These are phyloP conservation scores for Sebastes steindachneri DNA, from an alignment of 2,797 vertebrate species.

Conservation along the genomic window DNA sequence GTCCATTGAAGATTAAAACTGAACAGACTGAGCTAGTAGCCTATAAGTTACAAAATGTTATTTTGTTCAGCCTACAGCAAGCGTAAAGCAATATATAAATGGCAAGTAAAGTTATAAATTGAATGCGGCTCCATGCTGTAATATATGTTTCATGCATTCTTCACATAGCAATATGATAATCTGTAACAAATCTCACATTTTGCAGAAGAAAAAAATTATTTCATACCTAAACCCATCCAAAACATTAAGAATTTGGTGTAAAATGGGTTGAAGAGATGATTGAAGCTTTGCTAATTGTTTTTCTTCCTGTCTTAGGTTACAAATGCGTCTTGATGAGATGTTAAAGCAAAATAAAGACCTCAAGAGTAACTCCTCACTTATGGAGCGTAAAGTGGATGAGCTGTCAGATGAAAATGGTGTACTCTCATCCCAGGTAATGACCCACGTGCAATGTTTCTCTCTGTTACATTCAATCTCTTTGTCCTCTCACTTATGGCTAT, in stretches of 20 bases:
- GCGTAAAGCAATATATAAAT: background rate
- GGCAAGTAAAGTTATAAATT: background rate
- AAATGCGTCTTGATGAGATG: slow-evolving; percentile 87
- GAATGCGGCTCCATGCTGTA: background rate
- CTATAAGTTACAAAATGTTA: background rate
- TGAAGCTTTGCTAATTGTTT: background rate
- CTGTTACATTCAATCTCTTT: background rate
- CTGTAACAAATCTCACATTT: background rate
- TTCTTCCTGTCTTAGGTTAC: slow-evolving; percentile 78
- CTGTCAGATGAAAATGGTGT: slow-evolving; percentile 91
- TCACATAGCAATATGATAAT: background rate
- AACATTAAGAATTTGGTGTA: background rate
- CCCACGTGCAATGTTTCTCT: background rate
- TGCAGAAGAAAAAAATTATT: background rate
- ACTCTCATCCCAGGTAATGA: slow-evolving; percentile 88
- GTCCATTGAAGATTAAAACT: background rate
- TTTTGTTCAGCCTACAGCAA: background rate
- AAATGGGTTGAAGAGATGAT: background rate
- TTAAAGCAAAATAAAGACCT: slow-evolving; percentile 90
- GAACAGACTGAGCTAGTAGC: background rate
- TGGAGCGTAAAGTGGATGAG: slow-evolving; percentile 90
- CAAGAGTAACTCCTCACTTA: slow-evolving; percentile 86
- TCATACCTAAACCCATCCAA: background rate
- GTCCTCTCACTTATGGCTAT: background rate
- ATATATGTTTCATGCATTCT: background rate